Evolutionary conservation across 2,113 vertebrate genomes (phyloP), one percentile per base, ranked within the genome.

Genomic region (Pterocles orientalis): DNA sequence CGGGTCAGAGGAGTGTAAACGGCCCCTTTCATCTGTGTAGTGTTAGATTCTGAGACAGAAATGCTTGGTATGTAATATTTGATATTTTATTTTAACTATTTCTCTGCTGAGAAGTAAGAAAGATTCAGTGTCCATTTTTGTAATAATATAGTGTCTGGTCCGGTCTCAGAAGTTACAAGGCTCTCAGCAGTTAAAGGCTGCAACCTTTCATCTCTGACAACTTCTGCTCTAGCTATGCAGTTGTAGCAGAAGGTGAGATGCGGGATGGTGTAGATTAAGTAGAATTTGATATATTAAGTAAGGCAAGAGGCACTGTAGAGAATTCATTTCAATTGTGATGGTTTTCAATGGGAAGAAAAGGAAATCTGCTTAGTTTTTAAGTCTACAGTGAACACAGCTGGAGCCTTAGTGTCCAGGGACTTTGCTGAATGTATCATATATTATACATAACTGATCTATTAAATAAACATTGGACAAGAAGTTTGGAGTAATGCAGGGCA

Each of bases 41-140:
- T 50, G 45, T 25, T 91, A 61, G 48, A 85, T 96, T 92, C 75
- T 87, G 70, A 83, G 87, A 82, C 18, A 92, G 73, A 91, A 95
- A 94, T 95, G 82, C 21, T 82, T 85, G 84, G 91, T 73, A 95
- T 95, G 92, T 87, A 69, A 77, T 72, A 60, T 66, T 82, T 77
- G 62, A 18, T 61, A 82, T 79, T 90, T 86, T 86, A 83, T 80
- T 91, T 95, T 95, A 94, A 94, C 75, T 82, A 2, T 65, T 96
- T 69, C 20, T 88, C 14, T 73, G 70, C 72, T 73, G 82, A 77
- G 60, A 90, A 77, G 28, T 36, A 72, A 50, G 60, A 31, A 65
- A 56, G 29, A 41, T 60, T 1, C 5, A 70, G 14, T 2, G 7
- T 36, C 23, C 2, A 5, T 72, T 80, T 91, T 62, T 50, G 4